phyloP scores from a whole-genome alignment of 1,140 invertebrate species.

The Hermatobates lingyangjiaoensis region DNA sequence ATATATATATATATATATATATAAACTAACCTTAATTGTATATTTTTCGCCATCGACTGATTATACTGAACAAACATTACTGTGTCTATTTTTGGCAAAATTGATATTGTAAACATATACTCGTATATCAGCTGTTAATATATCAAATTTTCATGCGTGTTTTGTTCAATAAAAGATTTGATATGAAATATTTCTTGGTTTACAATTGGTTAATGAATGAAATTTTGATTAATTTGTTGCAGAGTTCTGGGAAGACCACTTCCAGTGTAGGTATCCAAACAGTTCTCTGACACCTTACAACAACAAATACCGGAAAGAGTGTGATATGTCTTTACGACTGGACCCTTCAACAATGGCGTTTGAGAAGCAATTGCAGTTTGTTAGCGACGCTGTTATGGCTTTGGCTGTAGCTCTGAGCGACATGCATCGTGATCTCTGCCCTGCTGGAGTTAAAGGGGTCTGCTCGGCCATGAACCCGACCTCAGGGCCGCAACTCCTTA shows the following conservation, averaged over 20 bases:
- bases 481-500: conserved; percentile 61
- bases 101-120: no score
- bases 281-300: conserved; percentile 65
- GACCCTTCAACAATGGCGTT: conserved; percentile 56
- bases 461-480: conserved; percentile 76
- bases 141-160: no score
- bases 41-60: no score
- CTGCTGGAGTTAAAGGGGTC: conserved; percentile 34
- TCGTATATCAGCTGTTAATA: no score
- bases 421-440: conserved; percentile 65
- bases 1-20: no score
- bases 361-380: conserved; percentile 79
- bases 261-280: conserved; percentile 62
- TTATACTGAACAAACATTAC: no score
- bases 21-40: no score
- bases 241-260: conserved; percentile 91
- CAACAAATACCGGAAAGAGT: conserved; percentile 39
- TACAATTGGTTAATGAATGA: no score
- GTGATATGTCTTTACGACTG: conserved; percentile 51
- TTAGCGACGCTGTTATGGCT: conserved; percentile 82
- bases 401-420: conserved; percentile 67
- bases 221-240: no score
- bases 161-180: no score
- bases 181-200: no score
- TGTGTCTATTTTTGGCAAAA: no score